Base-by-base conservation (phyloP, 2,888 invertebrate genomes). In the Tetropium fuscum region DNA sequence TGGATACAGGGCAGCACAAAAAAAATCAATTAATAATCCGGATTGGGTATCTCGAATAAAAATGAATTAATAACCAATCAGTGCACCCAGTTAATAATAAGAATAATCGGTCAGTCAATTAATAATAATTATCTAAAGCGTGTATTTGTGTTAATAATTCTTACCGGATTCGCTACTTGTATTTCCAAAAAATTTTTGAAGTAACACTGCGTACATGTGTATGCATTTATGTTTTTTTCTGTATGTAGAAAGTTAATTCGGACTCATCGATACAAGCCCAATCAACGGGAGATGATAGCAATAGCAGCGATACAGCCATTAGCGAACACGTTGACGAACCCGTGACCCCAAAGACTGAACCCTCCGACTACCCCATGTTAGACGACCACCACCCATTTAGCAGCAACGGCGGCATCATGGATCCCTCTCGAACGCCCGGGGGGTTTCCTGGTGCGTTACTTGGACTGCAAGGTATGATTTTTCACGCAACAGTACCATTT, bases 241-340 rank as follows among this genome's bases (percentile, higher is more conserved):
- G 18, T 30, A 53, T 58, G 16, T 51, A 66, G 63, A 63, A 64
- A 55, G 47, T 27, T 69, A 85, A 86, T 76, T 85, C 85, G 54
- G 87, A 87, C 70, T 84, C 85, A 60, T 86, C 87, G 40, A 76
- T 85, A 60, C 85, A 87, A 80, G 87, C 88, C 49, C 90, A 90
- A 79, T 90, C 90, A 65, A 88, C 91, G 34, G 92, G 93, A 41
- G 94, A 94, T 77, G 93, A 94, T 73, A 93, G 93, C 65, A 89
- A 89, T 78, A 93, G 93, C 63, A 92, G 93, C 73, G 94, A 93
- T 75, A 92, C 91, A 53, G 92, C 91, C 65, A 87, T 91, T 63
- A 92, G 92, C 74, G 87, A 87, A 73, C 84, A 86, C 64, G 89
- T 88, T 80, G 85, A 84, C 19, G 85, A 85, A 34, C 87, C 89